phyloP scores from a whole-genome alignment of 2,888 invertebrate species.

The Cephus sareptanus region DNA sequence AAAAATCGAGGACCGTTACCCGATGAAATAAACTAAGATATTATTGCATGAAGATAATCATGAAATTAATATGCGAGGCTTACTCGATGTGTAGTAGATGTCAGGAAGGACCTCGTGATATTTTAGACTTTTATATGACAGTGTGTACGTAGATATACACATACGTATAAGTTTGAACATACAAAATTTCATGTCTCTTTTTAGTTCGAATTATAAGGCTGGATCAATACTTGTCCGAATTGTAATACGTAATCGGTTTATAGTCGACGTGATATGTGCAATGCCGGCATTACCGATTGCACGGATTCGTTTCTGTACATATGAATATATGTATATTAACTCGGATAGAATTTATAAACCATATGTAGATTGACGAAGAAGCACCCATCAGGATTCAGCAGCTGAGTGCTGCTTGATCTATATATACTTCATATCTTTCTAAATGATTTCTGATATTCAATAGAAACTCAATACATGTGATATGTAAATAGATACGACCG shows the following conservation, averaged over 20 bases:
- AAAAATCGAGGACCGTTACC: slow-evolving; percentile 35
- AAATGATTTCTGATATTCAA: background rate
- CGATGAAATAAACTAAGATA: slow-evolving; percentile 5
- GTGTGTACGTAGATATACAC: background rate
- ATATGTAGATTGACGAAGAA: background rate
- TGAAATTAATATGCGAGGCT: background rate
- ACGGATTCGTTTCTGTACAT: background rate
- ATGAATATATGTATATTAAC: background rate
- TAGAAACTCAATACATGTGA: background rate
- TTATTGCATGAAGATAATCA: background rate
- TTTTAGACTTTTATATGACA: slow-evolving; percentile 3
- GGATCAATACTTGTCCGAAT: background rate
- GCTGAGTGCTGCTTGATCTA: background rate
- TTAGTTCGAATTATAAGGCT: background rate
- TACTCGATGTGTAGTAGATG: background rate
- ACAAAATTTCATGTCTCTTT: slow-evolving; percentile 25
- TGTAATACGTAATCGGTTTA: background rate
- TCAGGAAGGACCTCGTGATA: slow-evolving; percentile 2
- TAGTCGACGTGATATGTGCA: background rate
- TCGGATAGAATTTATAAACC: background rate
- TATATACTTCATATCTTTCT: background rate
- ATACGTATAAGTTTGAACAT: slow-evolving; percentile 17
- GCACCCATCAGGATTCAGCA: background rate
- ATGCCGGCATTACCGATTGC: background rate
- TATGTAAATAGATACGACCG: background rate